Conservation (phyloP, 1,140 invertebrate species). For the Augochlora pura region DNA sequence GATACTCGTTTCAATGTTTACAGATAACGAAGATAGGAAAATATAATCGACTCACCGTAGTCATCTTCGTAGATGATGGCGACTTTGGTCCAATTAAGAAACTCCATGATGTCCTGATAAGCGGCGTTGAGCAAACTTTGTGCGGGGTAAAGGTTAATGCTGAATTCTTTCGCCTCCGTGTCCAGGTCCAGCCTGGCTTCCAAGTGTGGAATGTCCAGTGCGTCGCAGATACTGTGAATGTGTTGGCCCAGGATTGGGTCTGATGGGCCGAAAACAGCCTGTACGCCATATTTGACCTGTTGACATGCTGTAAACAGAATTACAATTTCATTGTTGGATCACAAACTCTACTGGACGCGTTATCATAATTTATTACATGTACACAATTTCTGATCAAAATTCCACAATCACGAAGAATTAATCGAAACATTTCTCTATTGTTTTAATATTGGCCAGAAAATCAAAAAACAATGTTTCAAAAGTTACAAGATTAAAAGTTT, state of each 20-base stretch:
- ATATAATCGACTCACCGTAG: constrained; percentile 82
- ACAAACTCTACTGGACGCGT: too few species aligned
- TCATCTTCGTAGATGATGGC: constrained; percentile 88
- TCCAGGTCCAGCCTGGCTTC: constrained; percentile 84
- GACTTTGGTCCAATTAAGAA: constrained; percentile 87
- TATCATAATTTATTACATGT: too few species aligned
- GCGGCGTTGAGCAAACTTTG: constrained; percentile 84
- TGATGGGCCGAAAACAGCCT: constrained; percentile 85
- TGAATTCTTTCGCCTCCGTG: constrained; percentile 81
- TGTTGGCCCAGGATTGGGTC: constrained; percentile 84
- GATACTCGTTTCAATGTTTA: too few species aligned
- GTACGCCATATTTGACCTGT: constrained; percentile 83
- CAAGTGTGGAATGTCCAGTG: constrained; percentile 86
- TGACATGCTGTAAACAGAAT: constrained; percentile 82
- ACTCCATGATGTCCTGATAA: constrained; percentile 85
- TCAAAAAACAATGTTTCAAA: too few species aligned
- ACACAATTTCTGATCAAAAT: too few species aligned
- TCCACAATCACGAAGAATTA: too few species aligned
- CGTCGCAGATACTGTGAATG: constrained; percentile 86
- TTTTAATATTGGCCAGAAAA: too few species aligned
- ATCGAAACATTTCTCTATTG: too few species aligned
- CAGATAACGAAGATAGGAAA: too few species aligned
- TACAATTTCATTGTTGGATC: too few species aligned
- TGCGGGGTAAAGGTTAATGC: constrained; percentile 87
- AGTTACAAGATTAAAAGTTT: too few species aligned